Conservation (phyloP, 2,797 vertebrate species). For the Protonibea diacanthus region DNA sequence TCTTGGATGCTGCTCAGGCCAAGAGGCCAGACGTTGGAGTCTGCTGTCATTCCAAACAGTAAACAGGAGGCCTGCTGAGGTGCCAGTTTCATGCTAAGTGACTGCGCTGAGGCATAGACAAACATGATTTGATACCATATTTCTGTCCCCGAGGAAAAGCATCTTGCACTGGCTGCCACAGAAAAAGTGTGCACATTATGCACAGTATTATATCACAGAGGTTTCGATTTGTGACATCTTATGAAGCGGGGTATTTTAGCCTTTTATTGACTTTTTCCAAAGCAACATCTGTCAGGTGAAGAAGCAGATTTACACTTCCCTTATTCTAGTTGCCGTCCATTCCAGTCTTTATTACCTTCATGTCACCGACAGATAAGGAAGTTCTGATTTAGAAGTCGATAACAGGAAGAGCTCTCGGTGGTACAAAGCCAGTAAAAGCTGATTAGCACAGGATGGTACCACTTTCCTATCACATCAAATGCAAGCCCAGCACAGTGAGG, state of each 20-base stretch:
- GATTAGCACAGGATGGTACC: slow-evolving; percentile 71
- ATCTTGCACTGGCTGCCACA: neutral
- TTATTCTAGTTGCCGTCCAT: slow-evolving; percentile 9
- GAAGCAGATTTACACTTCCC: slow-evolving; percentile 29
- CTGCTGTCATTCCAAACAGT: slow-evolving; percentile 58
- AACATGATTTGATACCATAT: slow-evolving; percentile 24
- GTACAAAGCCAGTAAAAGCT: slow-evolving; percentile 63
- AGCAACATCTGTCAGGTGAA: slow-evolving; percentile 10
- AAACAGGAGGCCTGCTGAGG: slow-evolving; percentile 68
- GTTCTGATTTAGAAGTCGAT: slow-evolving; percentile 51
- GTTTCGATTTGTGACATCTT: slow-evolving; percentile 22
- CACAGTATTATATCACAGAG: neutral
- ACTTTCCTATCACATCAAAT: slow-evolving; percentile 57
- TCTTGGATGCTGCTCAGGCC: slow-evolving; percentile 46
- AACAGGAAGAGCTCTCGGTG: slow-evolving; percentile 42
- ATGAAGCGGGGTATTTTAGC: slow-evolving; percentile 16
- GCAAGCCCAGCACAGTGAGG: slow-evolving; percentile 45
- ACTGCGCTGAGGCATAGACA: slow-evolving; percentile 27
- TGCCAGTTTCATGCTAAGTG: slow-evolving; percentile 58
- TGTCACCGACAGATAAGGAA: slow-evolving; percentile 40
- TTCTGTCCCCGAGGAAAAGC: neutral
- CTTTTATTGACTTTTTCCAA: slow-evolving; percentile 25
- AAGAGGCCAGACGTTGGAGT: slow-evolving; percentile 61
- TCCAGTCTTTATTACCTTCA: slow-evolving; percentile 26
- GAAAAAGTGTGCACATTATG: neutral